These are phyloP conservation scores for Tetramorium parvispinum DNA, from an alignment of 1,140 invertebrate species.

Conservation along the genomic window DNA sequence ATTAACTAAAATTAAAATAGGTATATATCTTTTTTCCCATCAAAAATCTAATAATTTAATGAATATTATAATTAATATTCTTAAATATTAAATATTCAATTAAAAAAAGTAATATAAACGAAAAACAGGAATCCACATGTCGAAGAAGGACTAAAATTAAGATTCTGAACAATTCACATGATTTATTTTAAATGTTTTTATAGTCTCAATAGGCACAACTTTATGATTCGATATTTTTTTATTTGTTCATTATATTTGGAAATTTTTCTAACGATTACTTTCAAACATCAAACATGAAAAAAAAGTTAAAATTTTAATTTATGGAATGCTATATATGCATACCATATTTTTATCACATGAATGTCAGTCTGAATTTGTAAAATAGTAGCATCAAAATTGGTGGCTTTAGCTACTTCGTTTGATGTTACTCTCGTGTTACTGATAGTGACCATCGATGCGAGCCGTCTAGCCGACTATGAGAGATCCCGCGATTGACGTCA, in stretches of 20 bases:
- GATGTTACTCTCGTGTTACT: neutral
- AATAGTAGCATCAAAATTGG: neutral
- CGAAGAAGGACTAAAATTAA: neutral
- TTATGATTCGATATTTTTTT: neutral
- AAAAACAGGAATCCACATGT: neutral
- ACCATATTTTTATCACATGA: neutral
- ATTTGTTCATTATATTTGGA: neutral
- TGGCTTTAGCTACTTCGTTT: neutral
- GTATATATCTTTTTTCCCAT: neutral
- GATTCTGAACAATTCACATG: neutral
- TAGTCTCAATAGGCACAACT: neutral
- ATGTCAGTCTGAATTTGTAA: neutral
- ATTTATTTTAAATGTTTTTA: neutral
- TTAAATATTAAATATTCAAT: conserved; percentile 10
- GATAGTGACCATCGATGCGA: conserved; percentile 11
- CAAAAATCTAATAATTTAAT: neutral
- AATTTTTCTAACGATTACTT: neutral
- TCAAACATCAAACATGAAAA: neutral
- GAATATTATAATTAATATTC: neutral
- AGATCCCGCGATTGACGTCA: conserved; percentile 64
- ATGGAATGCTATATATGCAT: neutral
- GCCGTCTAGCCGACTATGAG: neutral
- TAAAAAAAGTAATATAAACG: neutral
- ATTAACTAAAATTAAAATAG: conserved; percentile 12
- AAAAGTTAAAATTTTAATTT: neutral